Percentiles rank a stretch among this genome's conserved stretches.
Conservation (phyloP, 2,888 invertebrate species). For the Norana najaformis region DNA sequence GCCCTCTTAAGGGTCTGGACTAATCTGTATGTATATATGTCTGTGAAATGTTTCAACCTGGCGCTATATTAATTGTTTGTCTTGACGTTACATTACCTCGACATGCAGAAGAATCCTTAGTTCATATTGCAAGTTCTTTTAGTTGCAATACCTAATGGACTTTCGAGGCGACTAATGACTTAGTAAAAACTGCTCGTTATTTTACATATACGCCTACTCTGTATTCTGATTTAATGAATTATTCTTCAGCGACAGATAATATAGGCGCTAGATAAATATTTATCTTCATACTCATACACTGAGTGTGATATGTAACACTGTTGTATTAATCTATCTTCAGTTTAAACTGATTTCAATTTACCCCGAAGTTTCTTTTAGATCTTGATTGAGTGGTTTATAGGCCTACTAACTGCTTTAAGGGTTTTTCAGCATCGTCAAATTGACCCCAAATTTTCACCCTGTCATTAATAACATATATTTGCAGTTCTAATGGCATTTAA, state of each 20-base stretch:
- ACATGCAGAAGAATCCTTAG: background rate
- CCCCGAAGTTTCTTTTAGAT: no score
- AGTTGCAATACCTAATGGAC: background rate
- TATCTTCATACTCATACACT: background rate
- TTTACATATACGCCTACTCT: background rate
- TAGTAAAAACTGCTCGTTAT: background rate
- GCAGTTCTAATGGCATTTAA: no score
- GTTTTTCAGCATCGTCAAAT: no score
- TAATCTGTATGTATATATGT: background rate
- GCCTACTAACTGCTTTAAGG: no score
- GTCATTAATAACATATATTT: no score
- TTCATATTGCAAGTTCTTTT: background rate
- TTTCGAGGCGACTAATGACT: background rate
- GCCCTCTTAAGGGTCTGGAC: background rate
- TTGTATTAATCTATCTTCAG: no score
- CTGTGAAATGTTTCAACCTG: background rate
- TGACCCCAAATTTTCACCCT: no score
- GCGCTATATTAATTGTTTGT: background rate
- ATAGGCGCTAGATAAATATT: background rate
- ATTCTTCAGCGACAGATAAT: background rate
- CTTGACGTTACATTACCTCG: background rate
- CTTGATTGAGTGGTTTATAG: no score
- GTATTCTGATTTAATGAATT: no score
- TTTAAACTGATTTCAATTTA: no score
- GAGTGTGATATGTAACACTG: no score